phyloP scores from a whole-genome alignment of 2,797 vertebrate genomes.

The Lates japonicus region DNA sequence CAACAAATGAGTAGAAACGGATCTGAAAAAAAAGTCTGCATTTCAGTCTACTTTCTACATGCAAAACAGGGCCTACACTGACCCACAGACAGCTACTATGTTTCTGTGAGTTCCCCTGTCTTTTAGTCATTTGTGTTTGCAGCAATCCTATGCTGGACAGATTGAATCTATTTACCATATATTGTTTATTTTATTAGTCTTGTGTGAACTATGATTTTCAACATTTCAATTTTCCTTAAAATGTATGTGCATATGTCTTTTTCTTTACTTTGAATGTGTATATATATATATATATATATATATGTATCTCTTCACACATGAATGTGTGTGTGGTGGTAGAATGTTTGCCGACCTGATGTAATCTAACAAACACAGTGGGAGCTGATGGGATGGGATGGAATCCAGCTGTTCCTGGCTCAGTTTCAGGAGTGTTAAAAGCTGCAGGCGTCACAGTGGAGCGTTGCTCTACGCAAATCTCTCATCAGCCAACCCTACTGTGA shows the following conservation, averaged over 20 bases:
- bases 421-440: constrained; percentile 62
- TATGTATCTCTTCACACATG: background rate
- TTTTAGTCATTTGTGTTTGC: background rate
- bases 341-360: constrained; percentile 32
- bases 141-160: background rate
- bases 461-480: constrained; percentile 66
- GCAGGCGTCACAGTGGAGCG: constrained; percentile 63
- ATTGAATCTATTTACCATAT: background rate
- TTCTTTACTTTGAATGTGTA: background rate
- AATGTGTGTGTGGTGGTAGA: constrained; percentile 30
- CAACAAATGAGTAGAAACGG: background rate
- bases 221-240: background rate
- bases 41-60: background rate
- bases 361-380: constrained; percentile 52
- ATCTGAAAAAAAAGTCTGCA: background rate
- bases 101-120: background rate
- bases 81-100: too few relatives aligned
- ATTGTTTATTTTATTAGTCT: background rate
- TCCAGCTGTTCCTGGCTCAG: constrained; percentile 42
- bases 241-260: background rate
- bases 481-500: constrained; percentile 65
- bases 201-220: background rate
- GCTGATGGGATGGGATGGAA: constrained; percentile 41
- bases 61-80: background rate
- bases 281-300: too few relatives aligned